These are phyloP conservation scores for Nerophis ophidion DNA, from an alignment of 2,113 vertebrate species.

Conservation along the genomic window DNA sequence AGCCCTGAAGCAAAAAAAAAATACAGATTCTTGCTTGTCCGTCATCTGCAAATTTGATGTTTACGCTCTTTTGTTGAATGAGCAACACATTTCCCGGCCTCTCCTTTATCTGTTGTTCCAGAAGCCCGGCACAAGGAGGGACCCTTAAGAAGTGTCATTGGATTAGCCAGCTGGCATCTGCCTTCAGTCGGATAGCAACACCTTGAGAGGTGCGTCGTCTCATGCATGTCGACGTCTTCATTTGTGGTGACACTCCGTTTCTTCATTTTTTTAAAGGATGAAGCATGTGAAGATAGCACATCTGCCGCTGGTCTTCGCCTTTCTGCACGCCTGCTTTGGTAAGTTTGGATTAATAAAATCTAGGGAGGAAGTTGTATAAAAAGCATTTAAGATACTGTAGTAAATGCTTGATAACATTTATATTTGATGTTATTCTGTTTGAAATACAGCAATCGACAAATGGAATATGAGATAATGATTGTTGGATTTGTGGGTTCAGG, in stretches of 20 bases:
- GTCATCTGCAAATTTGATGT: no score
- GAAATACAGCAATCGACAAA: no score
- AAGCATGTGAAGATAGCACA: slow-evolving; percentile 66
- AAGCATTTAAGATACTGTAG: no score
- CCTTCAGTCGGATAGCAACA: slow-evolving; percentile 48
- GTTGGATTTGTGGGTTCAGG: neutral
- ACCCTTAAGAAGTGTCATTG: slow-evolving; percentile 79
- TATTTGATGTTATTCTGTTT: no score
- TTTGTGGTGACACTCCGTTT: no score
- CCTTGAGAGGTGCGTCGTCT: slow-evolving; percentile 45
- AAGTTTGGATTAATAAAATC: slow-evolving; percentile 59
- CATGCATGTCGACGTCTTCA: slow-evolving; percentile 45
- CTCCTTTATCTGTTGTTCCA: slow-evolving; percentile 8
- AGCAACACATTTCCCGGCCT: neutral
- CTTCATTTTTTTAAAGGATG: slow-evolving; percentile 70
- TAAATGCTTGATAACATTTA: no score
- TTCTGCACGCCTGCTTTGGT: slow-evolving; percentile 80
- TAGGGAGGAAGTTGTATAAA: no score
- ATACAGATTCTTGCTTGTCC: no score
- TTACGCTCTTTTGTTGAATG: no score
- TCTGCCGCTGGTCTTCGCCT: slow-evolving; percentile 68
- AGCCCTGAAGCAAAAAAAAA: no score
- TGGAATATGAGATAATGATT: neutral
- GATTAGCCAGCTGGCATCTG: slow-evolving; percentile 83
- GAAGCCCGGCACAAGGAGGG: slow-evolving; percentile 39